A percentile compares a stretch with the other conserved stretches of the same genome.
Evolutionary conservation across 2,797 vertebrate genomes (phyloP).

Genomic region (Poeciliopsis paucimaculata): DNA sequence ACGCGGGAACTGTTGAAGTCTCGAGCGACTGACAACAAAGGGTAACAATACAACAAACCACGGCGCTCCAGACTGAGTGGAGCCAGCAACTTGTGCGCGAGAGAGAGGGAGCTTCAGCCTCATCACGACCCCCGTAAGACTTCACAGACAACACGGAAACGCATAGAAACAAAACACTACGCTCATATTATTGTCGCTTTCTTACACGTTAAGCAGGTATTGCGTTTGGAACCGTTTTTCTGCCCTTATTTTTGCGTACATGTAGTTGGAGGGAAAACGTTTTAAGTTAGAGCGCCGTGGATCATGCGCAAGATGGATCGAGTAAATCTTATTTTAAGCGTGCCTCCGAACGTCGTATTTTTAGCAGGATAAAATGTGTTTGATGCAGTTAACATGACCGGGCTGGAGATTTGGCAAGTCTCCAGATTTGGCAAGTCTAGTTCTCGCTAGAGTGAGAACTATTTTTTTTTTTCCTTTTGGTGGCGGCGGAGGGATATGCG

Average conservation of each 20-base stretch:
- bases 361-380: fast-evolving
- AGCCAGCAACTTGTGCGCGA: conserved; percentile 79
- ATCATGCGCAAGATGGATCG: background rate
- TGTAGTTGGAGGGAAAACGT: conserved; percentile 12
- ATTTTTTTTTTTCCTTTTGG: conserved; percentile 50
- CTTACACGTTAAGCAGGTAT: background rate
- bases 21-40: conserved; percentile 54
- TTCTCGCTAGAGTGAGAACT: conserved; percentile 40
- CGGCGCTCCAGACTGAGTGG: conserved; percentile 79
- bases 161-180: background rate
- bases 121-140: conserved; percentile 73
- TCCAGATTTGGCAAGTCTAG: too few relatives aligned
- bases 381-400: fast-evolving
- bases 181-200: fast-evolving
- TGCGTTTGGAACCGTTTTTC: too few relatives aligned
- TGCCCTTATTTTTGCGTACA: background rate
- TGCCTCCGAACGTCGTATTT: fast-evolving
- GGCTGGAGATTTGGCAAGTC: fast-evolving
- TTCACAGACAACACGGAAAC: conserved; percentile 22
- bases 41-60: conserved; percentile 57
- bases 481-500: conserved; percentile 79
- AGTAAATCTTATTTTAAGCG: background rate
- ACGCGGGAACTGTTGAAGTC: conserved; percentile 17
- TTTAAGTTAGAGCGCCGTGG: conserved; percentile 2
- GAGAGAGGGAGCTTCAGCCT: conserved; percentile 73